Evolutionary conservation across 35 echinoderm and acorn worm genomes (phyloP), one percentile per base, ranked within the genome.

Genomic region (Ptychodera flava): DNA sequence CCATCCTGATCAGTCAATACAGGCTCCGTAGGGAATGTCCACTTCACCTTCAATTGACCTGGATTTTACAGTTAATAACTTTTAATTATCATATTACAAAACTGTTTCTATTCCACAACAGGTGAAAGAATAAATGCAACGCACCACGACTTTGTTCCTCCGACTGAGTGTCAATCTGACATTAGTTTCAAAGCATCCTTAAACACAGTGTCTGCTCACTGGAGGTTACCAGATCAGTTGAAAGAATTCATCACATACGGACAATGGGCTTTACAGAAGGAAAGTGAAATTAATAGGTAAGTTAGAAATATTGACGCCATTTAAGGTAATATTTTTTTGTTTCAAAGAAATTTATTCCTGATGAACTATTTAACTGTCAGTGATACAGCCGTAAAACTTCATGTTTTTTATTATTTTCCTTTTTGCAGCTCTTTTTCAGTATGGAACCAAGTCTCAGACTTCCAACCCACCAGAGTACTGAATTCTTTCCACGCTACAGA

Each of bases 391-490:
- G n/a, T n/a, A n/a, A n/a, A n/a, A n/a, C n/a, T n/a, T n/a, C n/a
- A n/a, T n/a, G 84, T 29, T 30, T 79, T 79, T n/a, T 30, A 10
- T 10, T 79, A 30, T 28, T 79, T 79, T 10, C 78, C 1, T 79
- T 79, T 10, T 79, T 89, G 53, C 76, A 35, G 52, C 2, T 32
- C 64, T 35, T 78, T 90, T 32, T 36, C 45, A 78, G 36, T 90
- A 16, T 45, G 35, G 16, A 16, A 32, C 16, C 81, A 85, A 34
- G 77, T 78, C 36, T 90, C 81, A 83, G 38, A 77, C 35, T 53
- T 90, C 75, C 88, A 90, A 35, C 35, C 85, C 88, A 36, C 31
- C 28, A 16, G 38, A 75, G 14, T 90, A 90, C 77, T 75, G 75
- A 77, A 81, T 85, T 78, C 36, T 35, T 89, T 14, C 79, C 81